phyloP scores from a whole-genome alignment of 2,888 invertebrate species.

The Imbricaverruca yamaguchii region DNA sequence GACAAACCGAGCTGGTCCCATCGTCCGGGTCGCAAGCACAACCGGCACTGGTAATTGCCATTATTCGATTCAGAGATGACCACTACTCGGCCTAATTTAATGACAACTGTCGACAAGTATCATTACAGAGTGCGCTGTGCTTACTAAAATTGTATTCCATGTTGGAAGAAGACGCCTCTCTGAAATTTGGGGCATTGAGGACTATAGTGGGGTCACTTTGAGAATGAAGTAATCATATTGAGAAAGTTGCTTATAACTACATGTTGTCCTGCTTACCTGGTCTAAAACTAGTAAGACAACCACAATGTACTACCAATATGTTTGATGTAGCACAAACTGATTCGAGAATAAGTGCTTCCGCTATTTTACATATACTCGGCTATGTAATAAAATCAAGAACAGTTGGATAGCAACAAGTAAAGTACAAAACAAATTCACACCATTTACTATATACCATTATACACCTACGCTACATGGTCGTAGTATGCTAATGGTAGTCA shows the following conservation, averaged over 20 bases:
- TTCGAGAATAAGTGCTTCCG: no score
- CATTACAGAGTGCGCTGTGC: neutral
- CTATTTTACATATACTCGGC: no score
- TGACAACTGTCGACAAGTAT: neutral
- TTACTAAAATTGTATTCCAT: neutral
- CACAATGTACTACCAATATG: no score
- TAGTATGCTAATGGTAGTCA: no score
- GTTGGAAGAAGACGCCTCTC: neutral
- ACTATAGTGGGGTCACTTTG: neutral
- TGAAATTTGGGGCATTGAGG: neutral
- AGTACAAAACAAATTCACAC: no score
- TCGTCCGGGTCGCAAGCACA: neutral
- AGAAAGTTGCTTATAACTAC: neutral
- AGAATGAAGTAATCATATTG: neutral
- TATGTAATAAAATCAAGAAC: no score
- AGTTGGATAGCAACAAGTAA: no score
- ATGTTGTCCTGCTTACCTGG: no score
- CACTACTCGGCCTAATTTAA: slow-evolving; percentile 5
- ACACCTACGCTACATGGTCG: no score
- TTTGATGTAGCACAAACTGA: no score
- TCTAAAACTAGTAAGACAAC: no score
- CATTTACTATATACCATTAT: no score
- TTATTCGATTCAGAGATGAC: neutral
- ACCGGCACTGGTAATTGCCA: neutral
- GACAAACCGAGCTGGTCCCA: neutral